Evolutionary conservation across 2,797 vertebrate genomes (phyloP), one percentile per base, ranked within the genome.

Genomic region (Chaunax sp.): DNA sequence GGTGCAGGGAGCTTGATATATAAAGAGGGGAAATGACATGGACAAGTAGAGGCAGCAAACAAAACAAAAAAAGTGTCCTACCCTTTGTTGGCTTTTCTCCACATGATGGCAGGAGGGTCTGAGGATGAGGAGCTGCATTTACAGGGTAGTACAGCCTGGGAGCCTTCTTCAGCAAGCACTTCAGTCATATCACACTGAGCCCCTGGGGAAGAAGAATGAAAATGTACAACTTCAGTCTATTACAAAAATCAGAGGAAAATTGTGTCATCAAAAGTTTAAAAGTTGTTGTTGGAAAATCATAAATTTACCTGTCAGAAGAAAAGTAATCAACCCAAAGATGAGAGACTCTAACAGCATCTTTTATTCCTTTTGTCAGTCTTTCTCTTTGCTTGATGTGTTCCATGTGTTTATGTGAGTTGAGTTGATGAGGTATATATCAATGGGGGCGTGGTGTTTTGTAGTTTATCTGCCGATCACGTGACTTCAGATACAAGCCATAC

Each of bases 401-500:
- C 54, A 41, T 67, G 60, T 63, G 66, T 64, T 53, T 64, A 40
- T 44, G 38, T 41, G 56, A 33, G 22, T 43, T 60, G 18, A 51
- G 41, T 20, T 43, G 46, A 52, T 22, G 51, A 41, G 52, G 26
- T 30, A 15, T 85, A 91, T 88, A 83, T 73, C 6, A 15, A 18
- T 25, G 51, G 26, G 53, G 74, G 71, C 0, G 70, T 57, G 37
- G 58, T 11, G n/a, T 57, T 51, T 68, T 78, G 85, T 89, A 75
- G 84, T 86, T 89, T 77, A 87, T 89, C 80, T 80, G 33, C n/a
- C 25, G 56, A 71, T 91, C 91, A 92, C 73, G 89, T 94, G 89
- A 93, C 87, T 89, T 89, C 58, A 69, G 72, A 46, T 58, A 47
- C 56, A 70, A 60, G 35, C 35, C 38, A 15, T 22, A 44, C 62